Evolutionary conservation across 2,797 vertebrate species (phyloP), one percentile per base, ranked within the genome.

Genomic region (Pseudotriccus pelzelni): DNA sequence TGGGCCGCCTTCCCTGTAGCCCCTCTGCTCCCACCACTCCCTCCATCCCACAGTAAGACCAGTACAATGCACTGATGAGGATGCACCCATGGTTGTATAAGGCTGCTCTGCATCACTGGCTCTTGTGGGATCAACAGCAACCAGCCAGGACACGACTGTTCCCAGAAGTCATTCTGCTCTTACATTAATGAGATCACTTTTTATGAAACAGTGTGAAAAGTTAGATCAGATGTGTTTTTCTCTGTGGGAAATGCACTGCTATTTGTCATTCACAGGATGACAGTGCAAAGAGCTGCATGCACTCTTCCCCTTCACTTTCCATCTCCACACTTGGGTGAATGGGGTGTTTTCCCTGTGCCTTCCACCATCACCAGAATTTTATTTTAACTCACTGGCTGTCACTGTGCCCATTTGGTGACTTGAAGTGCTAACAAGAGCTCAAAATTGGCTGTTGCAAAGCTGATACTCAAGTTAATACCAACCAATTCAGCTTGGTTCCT

Each of bases 41-140:
- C 52, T 77, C 39, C 60, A 10, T 24, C 10, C 0, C 2, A 2
- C 70, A 9, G 67, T 1, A 1, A 27, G 58, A 17, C 14, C 32
- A 2, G 43, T 0, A 10, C 0, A 0, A 53, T 0, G 2, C 0
- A 1, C 49, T 10, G 50, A 1, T 1, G 66, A 43, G 44, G 70
- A 73, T 9, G 56, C 18, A 4, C 18, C 6, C 4, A 1, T 2
- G 52, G 36, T 3, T 30, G 14, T 5, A 3, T 3, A 30, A 11
- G 32, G 50, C 84, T 86, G 68, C 53, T 63, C 50, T 0, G 8
- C 39, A 23, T 8, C 9, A 6, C 68, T 10, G 21, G 49, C 78
- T 63, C 74, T 19, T 39, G 74, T 4, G 85, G 75, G 72, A 30
- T 27, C 4, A 2, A 49, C 27, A 81, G 62, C 58, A 59, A 24